phyloP scores from a whole-genome alignment of 2,797 vertebrate genomes.

The Phoeniculus purpureus region DNA sequence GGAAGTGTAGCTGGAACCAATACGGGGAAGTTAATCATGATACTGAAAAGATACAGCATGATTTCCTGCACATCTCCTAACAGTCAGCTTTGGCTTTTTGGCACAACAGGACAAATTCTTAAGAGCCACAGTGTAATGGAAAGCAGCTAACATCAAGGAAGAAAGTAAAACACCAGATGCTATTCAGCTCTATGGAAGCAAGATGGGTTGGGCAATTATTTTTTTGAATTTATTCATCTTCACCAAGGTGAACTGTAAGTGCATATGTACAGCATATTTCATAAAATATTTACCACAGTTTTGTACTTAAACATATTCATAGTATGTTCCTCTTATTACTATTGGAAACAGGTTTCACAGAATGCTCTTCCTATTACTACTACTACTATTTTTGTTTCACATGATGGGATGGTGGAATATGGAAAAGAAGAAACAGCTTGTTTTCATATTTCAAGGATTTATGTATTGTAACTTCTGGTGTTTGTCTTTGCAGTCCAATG shows the following conservation, averaged over 20 bases:
- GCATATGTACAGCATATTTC: not conserved
- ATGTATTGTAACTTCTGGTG: not conserved
- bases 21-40: not conserved
- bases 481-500: not conserved
- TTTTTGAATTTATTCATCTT: constrained; percentile 4
- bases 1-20: not conserved
- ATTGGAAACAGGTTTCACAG: not conserved
- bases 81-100: constrained; percentile 4
- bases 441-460: not conserved
- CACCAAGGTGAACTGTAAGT: not conserved
- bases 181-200: constrained; percentile 14
- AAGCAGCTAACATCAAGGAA: constrained; percentile 20
- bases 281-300: not conserved
- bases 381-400: not conserved
- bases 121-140: constrained; percentile 23
- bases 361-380: not conserved
- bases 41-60: not conserved
- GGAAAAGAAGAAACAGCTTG: not conserved
- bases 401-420: not conserved
- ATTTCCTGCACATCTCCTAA: not conserved
- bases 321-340: not conserved
- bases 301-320: not conserved
- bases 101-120: constrained; percentile 6
- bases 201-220: not conserved
- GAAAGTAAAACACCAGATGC: constrained; percentile 10